Percentiles rank a stretch among this genome's conserved stretches.
Evolutionary conservation across 1,140 invertebrate species (phyloP).

Genomic region (Drosophila obscura): DNA sequence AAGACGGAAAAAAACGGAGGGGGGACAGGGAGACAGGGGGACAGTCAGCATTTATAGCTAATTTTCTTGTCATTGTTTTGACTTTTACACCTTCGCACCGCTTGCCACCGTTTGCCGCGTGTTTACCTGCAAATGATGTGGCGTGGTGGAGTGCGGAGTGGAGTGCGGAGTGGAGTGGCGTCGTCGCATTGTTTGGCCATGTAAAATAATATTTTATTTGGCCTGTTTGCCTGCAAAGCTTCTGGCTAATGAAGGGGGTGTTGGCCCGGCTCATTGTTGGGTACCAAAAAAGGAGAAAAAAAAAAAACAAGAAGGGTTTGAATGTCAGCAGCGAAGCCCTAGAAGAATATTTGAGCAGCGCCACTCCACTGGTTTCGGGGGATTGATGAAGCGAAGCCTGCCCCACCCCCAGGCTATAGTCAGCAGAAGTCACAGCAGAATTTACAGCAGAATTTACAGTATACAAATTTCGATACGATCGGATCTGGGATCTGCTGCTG

Average conservation of each 20-base stretch:
- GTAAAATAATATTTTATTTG: conserved; percentile 75
- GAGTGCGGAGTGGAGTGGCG: neutral
- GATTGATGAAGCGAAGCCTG: too few species aligned
- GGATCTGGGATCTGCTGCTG: too few species aligned
- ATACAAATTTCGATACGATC: too few species aligned
- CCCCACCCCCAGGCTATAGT: too few species aligned
- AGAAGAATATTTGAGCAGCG: conserved; percentile 16
- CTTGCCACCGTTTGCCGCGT: conserved; percentile 12
- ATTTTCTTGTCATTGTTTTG: conserved; percentile 67
- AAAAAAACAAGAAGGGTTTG: conserved; percentile 4
- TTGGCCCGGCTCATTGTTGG: neutral
- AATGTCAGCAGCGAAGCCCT: conserved; percentile 39
- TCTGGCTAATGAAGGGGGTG: conserved; percentile 58
- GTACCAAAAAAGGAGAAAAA: neutral
- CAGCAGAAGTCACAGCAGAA: too few species aligned
- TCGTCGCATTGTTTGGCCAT: conserved; percentile 63
- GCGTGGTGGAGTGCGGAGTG: conserved; percentile 1
- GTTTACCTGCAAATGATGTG: conserved; percentile 43
- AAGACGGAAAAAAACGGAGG: conserved; percentile 18
- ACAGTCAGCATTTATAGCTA: conserved; percentile 56
- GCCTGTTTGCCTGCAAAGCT: conserved; percentile 45
- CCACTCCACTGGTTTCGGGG: neutral
- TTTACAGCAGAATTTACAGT: too few species aligned
- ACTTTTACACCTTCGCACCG: conserved; percentile 58
- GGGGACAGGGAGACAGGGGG: neutral